phyloP scores from a whole-genome alignment of 2,797 vertebrate species.

The Channa striata region DNA sequence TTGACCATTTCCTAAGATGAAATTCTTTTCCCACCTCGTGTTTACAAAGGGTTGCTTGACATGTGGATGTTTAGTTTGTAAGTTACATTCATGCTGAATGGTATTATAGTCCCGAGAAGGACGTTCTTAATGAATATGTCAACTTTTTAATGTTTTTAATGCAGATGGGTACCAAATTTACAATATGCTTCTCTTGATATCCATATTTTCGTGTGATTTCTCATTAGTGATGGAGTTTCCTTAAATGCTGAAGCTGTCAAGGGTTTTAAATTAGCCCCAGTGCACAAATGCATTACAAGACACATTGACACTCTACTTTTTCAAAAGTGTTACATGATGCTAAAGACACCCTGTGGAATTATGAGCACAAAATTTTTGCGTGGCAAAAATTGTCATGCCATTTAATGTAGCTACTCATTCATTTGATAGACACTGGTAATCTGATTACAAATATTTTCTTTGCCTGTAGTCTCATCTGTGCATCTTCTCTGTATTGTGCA shows the following conservation, averaged over 20 bases:
- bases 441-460: conserved; percentile 17
- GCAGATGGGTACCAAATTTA: conserved; percentile 14
- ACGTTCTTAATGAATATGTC: conserved; percentile 37
- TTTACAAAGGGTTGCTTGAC: conserved; percentile 17
- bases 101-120: background rate
- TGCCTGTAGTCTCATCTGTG: conserved; percentile 12
- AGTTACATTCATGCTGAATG: conserved; percentile 27
- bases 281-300: background rate
- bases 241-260: conserved; percentile 1
- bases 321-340: conserved; percentile 1
- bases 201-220: conserved; percentile 16
- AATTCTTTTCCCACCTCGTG: conserved; percentile 24
- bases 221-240: conserved; percentile 18
- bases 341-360: conserved; percentile 10
- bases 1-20: conserved; percentile 16
- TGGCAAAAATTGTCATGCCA: background rate
- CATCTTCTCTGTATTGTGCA: background rate
- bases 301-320: background rate
- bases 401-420: background rate
- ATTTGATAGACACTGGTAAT: conserved; percentile 1
- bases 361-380: background rate
- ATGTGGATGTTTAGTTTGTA: conserved; percentile 27
- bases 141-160: conserved; percentile 28
- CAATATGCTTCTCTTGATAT: conserved; percentile 18
- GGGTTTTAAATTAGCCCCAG: conserved; percentile 15